Percentiles rank a stretch among this genome's conserved stretches.
These are phyloP conservation scores for Drosophila guanche DNA, from an alignment of 1,140 invertebrate genomes.

Conservation along the genomic window DNA sequence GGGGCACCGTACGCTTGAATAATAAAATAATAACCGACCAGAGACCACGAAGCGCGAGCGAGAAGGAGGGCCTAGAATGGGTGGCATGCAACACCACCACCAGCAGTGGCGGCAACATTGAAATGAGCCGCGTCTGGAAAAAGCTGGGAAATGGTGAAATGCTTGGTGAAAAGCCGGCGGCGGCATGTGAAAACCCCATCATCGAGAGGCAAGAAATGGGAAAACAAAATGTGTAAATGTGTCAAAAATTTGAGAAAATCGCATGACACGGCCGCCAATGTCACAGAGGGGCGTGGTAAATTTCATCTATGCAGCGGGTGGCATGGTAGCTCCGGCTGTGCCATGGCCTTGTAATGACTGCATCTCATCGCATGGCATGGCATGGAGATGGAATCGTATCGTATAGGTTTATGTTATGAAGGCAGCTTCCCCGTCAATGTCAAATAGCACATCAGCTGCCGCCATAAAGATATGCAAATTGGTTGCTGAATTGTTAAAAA, in stretches of 20 bases:
- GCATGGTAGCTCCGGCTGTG: background rate
- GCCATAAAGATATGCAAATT: slow-evolving; percentile 58
- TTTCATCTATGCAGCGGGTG: slow-evolving; percentile 4
- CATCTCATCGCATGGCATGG: background rate
- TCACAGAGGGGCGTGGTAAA: slow-evolving; percentile 8
- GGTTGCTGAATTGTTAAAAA: slow-evolving; percentile 23
- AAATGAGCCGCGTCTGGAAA: slow-evolving; percentile 49
- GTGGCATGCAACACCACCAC: slow-evolving; percentile 65
- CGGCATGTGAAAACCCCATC: slow-evolving; percentile 62
- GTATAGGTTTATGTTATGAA: slow-evolving; percentile 25
- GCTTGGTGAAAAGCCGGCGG: slow-evolving; percentile 32
- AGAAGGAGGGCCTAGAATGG: slow-evolving; percentile 54
- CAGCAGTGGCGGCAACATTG: slow-evolving; percentile 20
- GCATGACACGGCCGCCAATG: slow-evolving; percentile 28
- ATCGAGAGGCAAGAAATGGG: slow-evolving; percentile 40
- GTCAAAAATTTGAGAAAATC: slow-evolving; percentile 69
- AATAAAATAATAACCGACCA: slow-evolving; percentile 52
- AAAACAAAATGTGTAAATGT: slow-evolving; percentile 72
- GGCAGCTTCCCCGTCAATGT: slow-evolving; percentile 42
- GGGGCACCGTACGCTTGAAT: slow-evolving; percentile 37
- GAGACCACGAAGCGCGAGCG: slow-evolving; percentile 46
- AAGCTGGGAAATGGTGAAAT: slow-evolving; percentile 40
- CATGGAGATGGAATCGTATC: background rate
- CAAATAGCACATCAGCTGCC: slow-evolving; percentile 45
- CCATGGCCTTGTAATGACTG: slow-evolving; percentile 25